A percentile compares a stretch with the other conserved stretches of the same genome.
Conservation (phyloP, 2,113 vertebrate genomes). For the Numenius arquata region DNA sequence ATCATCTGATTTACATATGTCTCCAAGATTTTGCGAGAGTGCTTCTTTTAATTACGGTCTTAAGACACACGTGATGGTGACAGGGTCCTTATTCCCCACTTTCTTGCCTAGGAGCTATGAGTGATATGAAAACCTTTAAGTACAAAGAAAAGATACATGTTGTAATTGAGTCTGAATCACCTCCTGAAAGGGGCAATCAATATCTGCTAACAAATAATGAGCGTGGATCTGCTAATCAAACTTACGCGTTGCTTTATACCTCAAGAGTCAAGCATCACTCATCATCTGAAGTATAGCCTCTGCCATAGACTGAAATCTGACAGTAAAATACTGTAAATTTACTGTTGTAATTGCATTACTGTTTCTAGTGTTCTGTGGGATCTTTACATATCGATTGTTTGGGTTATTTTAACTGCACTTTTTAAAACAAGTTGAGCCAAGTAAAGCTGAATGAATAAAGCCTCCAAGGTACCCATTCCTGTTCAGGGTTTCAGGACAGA, state of each 20-base stretch:
- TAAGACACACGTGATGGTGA: not conserved
- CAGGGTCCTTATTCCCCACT: not conserved
- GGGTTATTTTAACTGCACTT: not conserved
- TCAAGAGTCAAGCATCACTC: not conserved
- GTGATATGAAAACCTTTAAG: not conserved
- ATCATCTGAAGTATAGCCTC: not conserved
- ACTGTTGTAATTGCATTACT: not conserved
- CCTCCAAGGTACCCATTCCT: constrained; percentile 59
- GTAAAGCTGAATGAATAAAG: constrained; percentile 53
- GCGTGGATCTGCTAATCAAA: not conserved
- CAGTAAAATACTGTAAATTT: not conserved
- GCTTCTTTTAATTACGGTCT: not conserved
- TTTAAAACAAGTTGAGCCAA: constrained; percentile 70
- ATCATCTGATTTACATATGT: not conserved
- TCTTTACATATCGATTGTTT: not conserved
- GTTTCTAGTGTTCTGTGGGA: not conserved
- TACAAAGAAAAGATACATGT: not conserved
- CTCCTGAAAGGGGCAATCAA: not conserved
- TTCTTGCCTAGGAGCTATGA: not conserved
- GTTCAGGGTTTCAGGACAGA: constrained; percentile 63
- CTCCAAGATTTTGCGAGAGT: not conserved
- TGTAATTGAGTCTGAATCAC: not conserved
- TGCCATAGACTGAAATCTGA: not conserved
- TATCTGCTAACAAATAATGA: not conserved
- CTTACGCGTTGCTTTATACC: not conserved